Evolutionary conservation across 2,113 vertebrate genomes (phyloP).

Genomic region (Chamaea fasciata): DNA sequence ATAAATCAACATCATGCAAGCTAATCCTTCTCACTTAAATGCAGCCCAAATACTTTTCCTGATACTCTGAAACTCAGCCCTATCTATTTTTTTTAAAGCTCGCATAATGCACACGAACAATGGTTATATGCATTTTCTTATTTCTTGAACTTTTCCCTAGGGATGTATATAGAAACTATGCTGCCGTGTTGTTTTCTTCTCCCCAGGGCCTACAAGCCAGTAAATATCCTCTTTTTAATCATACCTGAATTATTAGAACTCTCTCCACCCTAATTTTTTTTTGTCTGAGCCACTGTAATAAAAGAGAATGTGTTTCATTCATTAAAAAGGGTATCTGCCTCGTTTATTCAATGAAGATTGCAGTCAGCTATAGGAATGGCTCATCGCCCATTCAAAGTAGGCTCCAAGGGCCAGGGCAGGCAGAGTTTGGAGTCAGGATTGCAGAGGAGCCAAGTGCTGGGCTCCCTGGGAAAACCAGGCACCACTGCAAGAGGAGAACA

Average conservation of each 20-base stretch:
- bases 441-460: not conserved
- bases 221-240: conserved; percentile 55
- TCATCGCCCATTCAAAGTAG: not conserved
- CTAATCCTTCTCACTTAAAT: conserved; percentile 87
- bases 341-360: not conserved
- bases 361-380: not conserved
- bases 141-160: conserved; percentile 70
- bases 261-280: not conserved
- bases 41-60: conserved; percentile 84
- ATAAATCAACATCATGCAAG: conserved; percentile 87
- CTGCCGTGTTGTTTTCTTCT: conserved; percentile 1
- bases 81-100: conserved; percentile 77
- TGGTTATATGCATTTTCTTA: conserved; percentile 70
- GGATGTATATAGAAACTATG: conserved; percentile 48
- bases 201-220: conserved; percentile 30
- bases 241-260: conserved; percentile 53
- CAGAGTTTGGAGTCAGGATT: not conserved
- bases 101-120: conserved; percentile 74
- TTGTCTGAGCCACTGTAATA: not conserved
- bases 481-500: not conserved
- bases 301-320: conserved; percentile 44
- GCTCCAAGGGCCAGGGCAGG: not conserved
- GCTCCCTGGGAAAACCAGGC: not conserved
- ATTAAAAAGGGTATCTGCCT: conserved; percentile 44
- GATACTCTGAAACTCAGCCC: conserved; percentile 62